phyloP scores from a whole-genome alignment of 2,113 vertebrate species.

The Rhineura floridana region DNA sequence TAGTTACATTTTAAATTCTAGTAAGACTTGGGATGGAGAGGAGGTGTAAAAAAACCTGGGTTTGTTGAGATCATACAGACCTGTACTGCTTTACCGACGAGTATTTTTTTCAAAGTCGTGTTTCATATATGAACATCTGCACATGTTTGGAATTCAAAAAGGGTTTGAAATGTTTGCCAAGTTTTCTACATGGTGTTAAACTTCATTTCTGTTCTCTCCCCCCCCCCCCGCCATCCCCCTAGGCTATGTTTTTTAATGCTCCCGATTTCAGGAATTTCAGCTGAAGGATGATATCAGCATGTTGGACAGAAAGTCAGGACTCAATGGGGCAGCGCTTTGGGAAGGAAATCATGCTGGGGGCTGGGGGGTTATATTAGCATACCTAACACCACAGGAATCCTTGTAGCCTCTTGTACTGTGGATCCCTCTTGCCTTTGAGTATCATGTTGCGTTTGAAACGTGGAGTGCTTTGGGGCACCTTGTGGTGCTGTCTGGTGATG shows the following conservation, averaged over 20 bases:
- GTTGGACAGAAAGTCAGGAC: not conserved
- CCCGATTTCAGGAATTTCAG: not conserved
- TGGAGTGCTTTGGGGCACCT: not conserved
- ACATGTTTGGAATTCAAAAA: not conserved
- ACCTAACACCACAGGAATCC: not conserved
- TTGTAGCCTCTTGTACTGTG: no score
- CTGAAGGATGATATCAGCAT: not conserved
- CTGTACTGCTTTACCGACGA: not conserved
- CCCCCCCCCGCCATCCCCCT: no score
- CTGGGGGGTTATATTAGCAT: no score
- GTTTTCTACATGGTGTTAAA: not conserved
- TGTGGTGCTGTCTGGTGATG: no score
- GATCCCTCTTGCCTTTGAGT: not conserved
- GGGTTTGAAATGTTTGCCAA: not conserved
- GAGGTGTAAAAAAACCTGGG: not conserved
- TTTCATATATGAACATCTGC: not conserved
- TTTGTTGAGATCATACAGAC: not conserved
- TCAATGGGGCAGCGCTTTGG: not conserved
- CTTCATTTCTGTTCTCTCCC: not conserved
- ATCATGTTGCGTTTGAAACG: not conserved
- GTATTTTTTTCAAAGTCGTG: not conserved
- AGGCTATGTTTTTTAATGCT: not conserved
- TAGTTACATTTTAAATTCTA: not conserved
- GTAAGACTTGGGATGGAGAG: accelerated
- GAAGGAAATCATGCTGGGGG: not conserved